phyloP scores from a whole-genome alignment of 2,888 invertebrate species.

The Hydriomena furcata region DNA sequence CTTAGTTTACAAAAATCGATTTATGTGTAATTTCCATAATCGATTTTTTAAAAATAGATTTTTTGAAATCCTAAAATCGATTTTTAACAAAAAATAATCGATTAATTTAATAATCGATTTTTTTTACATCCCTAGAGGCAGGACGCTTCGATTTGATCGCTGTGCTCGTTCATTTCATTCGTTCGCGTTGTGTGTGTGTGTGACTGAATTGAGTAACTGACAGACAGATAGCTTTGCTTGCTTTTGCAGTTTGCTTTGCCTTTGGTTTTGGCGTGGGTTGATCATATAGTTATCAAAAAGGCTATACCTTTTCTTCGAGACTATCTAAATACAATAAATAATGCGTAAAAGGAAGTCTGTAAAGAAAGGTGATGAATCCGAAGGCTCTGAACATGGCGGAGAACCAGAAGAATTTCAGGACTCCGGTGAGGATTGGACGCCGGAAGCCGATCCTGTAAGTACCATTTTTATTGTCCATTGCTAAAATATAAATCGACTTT shows the following conservation, averaged over 20 bases:
- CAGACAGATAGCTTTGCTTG: background rate
- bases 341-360: conserved; percentile 79
- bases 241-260: conserved; percentile 9
- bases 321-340: conserved; percentile 5
- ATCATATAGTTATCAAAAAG: conserved; percentile 5
- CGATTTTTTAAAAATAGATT: no score
- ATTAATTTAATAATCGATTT: no score
- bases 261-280: conserved; percentile 33
- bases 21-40: no score
- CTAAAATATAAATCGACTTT: no score
- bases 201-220: background rate
- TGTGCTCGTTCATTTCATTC: no score
- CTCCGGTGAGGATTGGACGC: conserved; percentile 83
- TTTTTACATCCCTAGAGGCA: no score
- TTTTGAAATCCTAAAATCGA: no score
- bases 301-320: background rate
- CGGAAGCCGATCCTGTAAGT: conserved; percentile 78
- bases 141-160: no score
- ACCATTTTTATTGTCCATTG: conserved; percentile 10
- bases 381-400: conserved; percentile 70
- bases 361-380: conserved; percentile 75
- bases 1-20: no score
- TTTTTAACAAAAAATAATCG: no score
- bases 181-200: no score
- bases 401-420: conserved; percentile 83